phyloP scores from a whole-genome alignment of 2,797 vertebrate genomes.

The Gambusia yucatana region DNA sequence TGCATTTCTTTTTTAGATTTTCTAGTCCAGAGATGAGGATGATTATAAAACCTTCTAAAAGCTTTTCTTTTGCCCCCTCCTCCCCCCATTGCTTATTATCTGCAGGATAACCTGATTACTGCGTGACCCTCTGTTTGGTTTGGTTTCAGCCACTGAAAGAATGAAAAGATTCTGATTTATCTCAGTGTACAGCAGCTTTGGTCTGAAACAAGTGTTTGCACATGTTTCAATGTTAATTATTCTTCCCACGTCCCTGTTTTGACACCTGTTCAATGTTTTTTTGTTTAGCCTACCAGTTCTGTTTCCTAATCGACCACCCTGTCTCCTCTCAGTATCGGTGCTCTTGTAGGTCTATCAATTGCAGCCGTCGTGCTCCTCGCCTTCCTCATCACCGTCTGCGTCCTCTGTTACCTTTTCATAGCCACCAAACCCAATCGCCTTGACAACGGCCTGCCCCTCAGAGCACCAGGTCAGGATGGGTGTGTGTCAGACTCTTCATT shows the following conservation, averaged over 20 bases:
- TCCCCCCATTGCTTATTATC: background rate
- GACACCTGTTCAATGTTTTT: background rate
- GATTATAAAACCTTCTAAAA: background rate
- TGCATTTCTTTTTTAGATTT: background rate
- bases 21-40: background rate
- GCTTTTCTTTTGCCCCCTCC: background rate
- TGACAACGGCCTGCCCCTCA: conserved; percentile 88
- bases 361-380: conserved; percentile 91
- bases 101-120: background rate
- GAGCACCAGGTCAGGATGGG: conserved; percentile 81
- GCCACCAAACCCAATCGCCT: conserved; percentile 89
- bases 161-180: background rate
- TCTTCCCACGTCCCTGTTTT: background rate
- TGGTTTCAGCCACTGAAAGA: background rate
- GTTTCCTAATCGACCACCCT: background rate
- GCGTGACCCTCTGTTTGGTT: background rate
- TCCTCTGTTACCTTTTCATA: conserved; percentile 94
- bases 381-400: conserved; percentile 91
- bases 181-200: background rate
- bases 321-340: conserved; percentile 83
- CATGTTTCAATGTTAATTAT: background rate
- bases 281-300: background rate
- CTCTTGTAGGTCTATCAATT: conserved; percentile 90
- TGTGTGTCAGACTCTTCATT: conserved; percentile 3
- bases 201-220: background rate